phyloP scores from a whole-genome alignment of 2,797 vertebrate species.

The Gouania willdenowi region DNA sequence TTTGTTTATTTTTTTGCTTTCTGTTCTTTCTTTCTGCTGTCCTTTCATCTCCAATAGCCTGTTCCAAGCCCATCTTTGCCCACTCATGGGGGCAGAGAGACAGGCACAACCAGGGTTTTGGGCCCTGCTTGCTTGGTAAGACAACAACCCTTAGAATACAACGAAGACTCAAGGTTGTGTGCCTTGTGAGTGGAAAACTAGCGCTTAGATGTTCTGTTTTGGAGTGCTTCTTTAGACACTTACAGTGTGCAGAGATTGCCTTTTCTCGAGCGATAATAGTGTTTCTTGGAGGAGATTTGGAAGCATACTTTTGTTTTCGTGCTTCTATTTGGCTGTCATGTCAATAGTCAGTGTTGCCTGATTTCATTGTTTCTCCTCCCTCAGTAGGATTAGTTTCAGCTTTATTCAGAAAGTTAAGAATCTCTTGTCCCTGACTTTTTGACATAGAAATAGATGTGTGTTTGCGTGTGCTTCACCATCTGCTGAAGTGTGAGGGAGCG shows the following conservation, averaged over 20 bases:
- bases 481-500: slow-evolving; percentile 16
- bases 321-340: slow-evolving; percentile 7
- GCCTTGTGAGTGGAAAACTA: slow-evolving; percentile 16
- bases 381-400: slow-evolving; percentile 12
- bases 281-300: no score
- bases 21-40: slow-evolving; percentile 37
- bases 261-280: no score
- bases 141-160: slow-evolving; percentile 9
- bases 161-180: slow-evolving; percentile 1
- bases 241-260: no score
- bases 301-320: no score
- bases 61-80: slow-evolving; percentile 68
- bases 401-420: slow-evolving; percentile 21
- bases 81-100: slow-evolving; percentile 68
- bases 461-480: slow-evolving; percentile 9
- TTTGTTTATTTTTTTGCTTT: slow-evolving; percentile 30
- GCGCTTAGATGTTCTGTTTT: slow-evolving; percentile 17
- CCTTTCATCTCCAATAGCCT: slow-evolving; percentile 65
- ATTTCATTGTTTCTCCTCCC: slow-evolving; percentile 19
- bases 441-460: slow-evolving; percentile 25
- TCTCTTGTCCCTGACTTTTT: slow-evolving; percentile 8
- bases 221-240: no score
- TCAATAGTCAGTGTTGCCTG: slow-evolving; percentile 10
- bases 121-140: slow-evolving; percentile 75
- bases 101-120: slow-evolving; percentile 63